Evolutionary conservation across 2,113 vertebrate genomes (phyloP).

Genomic region (Verasper variegatus): DNA sequence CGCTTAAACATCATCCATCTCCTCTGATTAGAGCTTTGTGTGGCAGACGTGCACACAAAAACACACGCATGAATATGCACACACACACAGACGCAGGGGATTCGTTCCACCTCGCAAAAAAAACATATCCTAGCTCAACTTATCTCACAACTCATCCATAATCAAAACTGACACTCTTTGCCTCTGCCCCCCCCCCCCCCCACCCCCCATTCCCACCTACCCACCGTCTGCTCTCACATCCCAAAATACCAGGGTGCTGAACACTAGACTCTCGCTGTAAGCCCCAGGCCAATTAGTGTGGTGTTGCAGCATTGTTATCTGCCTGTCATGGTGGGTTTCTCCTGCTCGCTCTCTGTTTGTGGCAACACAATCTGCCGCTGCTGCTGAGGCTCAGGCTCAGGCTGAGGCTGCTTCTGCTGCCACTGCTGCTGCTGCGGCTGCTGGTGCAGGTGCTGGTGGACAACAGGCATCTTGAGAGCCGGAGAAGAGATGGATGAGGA

Average conservation of each 20-base stretch:
- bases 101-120: constrained; percentile 37
- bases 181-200: constrained; percentile 31
- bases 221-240: constrained; percentile 62
- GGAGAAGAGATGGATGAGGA: constrained; percentile 44
- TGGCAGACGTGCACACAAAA: constrained; percentile 8
- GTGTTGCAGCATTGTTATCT: constrained; percentile 80
- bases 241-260: constrained; percentile 70
- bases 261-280: constrained; percentile 71
- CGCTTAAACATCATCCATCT: constrained; percentile 31
- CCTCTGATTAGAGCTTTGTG: constrained; percentile 37
- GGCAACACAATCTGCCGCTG: constrained; percentile 64
- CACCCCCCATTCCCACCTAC: constrained; percentile 19
- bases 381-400: neutral
- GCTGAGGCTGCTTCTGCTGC: too few species aligned
- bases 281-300: constrained; percentile 79
- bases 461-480: constrained; percentile 49
- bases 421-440: neutral
- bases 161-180: constrained; percentile 72
- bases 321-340: constrained; percentile 77
- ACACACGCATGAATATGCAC: constrained; percentile 8
- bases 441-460: constrained; percentile 41
- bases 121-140: constrained; percentile 67
- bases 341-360: constrained; percentile 71
- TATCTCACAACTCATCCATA: constrained; percentile 74
- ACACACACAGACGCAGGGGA: constrained; percentile 11